Conservation (phyloP, 2,797 vertebrate genomes). For the Acanthornis magna region DNA sequence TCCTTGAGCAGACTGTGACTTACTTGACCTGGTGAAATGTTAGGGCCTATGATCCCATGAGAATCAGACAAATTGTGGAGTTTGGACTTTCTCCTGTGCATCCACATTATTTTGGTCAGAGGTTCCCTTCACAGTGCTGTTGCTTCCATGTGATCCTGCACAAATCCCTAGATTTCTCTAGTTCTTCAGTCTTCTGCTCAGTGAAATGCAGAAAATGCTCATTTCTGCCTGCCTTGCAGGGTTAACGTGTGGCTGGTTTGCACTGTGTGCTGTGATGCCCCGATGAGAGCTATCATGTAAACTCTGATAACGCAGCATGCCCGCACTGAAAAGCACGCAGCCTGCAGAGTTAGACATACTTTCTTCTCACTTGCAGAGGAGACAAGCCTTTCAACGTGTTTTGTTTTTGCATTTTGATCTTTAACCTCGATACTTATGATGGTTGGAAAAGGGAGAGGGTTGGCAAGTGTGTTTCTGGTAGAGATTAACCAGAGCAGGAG, state of each 20-base stretch:
- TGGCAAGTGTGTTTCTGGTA: constrained; percentile 32
- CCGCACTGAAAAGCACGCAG: constrained; percentile 17
- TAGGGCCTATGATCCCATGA: background rate
- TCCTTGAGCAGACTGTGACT: background rate
- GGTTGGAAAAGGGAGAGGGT: background rate
- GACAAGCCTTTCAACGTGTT: constrained; percentile 44
- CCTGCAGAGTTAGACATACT: background rate
- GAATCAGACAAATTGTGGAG: background rate
- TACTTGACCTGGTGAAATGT: constrained; percentile 30
- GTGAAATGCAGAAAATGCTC: background rate
- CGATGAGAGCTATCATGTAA: background rate
- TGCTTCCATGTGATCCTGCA: background rate
- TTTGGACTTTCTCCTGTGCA: background rate
- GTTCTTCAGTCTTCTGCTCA: background rate
- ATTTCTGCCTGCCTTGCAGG: background rate
- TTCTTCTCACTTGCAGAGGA: constrained; percentile 28
- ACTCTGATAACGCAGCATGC: constrained; percentile 14
- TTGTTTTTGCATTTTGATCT: constrained; percentile 46
- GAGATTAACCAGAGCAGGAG: constrained; percentile 54
- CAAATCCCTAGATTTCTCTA: background rate
- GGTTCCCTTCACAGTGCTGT: background rate
- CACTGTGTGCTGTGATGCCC: background rate
- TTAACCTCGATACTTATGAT: constrained; percentile 9
- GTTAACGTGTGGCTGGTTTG: background rate
- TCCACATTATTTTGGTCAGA: background rate